Conservation (phyloP, 2,797 vertebrate species). For the Malacoraja senta region DNA sequence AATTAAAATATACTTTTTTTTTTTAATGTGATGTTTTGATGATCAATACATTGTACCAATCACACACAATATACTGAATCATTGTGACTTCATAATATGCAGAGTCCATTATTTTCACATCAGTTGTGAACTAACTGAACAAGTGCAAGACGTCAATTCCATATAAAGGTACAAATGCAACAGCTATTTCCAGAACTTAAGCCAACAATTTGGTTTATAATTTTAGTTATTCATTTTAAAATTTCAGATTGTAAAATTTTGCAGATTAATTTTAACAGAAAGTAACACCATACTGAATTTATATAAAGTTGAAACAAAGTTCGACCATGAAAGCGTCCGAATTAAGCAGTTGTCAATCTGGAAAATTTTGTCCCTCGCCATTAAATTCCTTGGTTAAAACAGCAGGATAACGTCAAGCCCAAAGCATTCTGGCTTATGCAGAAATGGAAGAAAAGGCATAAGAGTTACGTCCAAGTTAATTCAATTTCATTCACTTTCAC, state of each 20-base stretch:
- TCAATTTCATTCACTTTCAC: background rate
- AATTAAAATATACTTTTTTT: background rate
- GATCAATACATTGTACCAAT: background rate
- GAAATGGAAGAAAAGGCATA: background rate
- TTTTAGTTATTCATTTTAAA: background rate
- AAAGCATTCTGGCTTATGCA: background rate
- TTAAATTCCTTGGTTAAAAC: background rate
- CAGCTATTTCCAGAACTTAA: background rate
- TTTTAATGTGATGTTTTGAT: background rate
- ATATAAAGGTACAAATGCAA: background rate
- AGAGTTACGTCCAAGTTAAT: background rate
- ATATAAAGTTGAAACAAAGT: background rate
- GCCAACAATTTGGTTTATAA: background rate
- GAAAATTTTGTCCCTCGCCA: background rate
- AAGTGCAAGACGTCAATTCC: background rate
- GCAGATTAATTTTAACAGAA: background rate
- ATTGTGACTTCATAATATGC: background rate
- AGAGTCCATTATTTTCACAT: background rate
- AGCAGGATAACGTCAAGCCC: background rate
- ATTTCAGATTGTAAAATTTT: background rate
- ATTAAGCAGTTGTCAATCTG: background rate
- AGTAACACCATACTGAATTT: background rate
- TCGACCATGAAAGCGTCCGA: no score
- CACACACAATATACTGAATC: background rate
- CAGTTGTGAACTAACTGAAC: background rate